Base-by-base conservation (phyloP, 2,113 vertebrate genomes). In the Hyla sarda region DNA sequence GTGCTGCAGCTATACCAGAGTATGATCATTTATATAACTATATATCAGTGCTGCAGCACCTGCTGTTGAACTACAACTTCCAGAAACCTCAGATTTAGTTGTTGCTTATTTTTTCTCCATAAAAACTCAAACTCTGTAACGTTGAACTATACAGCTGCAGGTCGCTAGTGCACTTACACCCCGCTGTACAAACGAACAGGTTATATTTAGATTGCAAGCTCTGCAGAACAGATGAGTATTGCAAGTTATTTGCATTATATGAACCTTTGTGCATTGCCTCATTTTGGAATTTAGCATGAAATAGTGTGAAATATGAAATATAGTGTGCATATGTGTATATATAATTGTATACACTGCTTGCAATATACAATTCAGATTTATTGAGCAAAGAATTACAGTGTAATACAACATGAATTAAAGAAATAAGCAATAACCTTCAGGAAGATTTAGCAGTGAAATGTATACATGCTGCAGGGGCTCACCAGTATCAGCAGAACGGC, bases 391-490 rank as follows among this genome's bases (percentile, higher is more conserved):
- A 30, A 52, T 14, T 54, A n/a, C 28, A 77, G 0, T 0, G 50
- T 13, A 54, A 56, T 32, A 78, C 58, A 17, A 19, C 32, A 58
- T 1, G 7, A 41, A 52, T 9, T 54, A 8, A 23, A 1, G 9
- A 30, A 32, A 32, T 1, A 2, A 34, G 56, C 11, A 67, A 50
- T 65, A 21, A 17, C 79, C 34, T 56, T 41, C n/a, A 67, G 62
- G 25, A 19, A 21, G 45, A 16, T 25, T 32, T 45, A 9, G 58
- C 9, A 23, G 3, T 48, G 62, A 52, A 52, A 72, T 56, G 28
- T n/a, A 71, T 69, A 54, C 34, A 30, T 81, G 1, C 65, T 73
- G 67, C 82, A 83, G 48, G 30, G 81, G 11, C n/a, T 50, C 21
- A 45, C 34, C 34, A 65, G 6, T 34, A 14, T 10, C 62, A 30